These are phyloP conservation scores for Erynnis tages DNA, from an alignment of 2,888 invertebrate genomes.

Conservation along the genomic window DNA sequence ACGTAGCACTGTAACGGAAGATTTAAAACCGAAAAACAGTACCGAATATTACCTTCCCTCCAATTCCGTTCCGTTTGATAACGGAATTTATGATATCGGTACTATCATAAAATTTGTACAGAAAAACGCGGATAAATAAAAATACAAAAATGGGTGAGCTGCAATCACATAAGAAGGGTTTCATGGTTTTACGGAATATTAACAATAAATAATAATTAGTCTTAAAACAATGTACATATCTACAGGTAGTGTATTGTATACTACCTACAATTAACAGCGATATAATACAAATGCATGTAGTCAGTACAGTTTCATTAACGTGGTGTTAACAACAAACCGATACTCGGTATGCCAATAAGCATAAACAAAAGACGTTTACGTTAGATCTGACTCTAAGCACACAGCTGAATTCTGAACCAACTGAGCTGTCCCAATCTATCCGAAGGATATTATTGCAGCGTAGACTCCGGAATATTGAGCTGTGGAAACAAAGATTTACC, in stretches of 20 bases:
- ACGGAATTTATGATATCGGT: conserved; percentile 26
- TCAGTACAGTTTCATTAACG: conserved; percentile 42
- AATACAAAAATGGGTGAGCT: neutral
- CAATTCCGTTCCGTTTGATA: conserved; percentile 29
- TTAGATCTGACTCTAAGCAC: conserved; percentile 60
- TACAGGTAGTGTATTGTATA: no score
- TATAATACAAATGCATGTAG: conserved; percentile 29
- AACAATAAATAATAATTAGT: neutral
- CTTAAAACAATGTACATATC: conserved; percentile 5
- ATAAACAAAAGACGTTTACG: conserved; percentile 68
- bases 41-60: conserved; percentile 39
- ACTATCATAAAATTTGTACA: conserved; percentile 20
- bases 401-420: conserved; percentile 47
- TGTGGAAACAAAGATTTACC: neutral
- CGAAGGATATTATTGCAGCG: conserved; percentile 73
- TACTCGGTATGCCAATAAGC: conserved; percentile 49
- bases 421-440: conserved; percentile 67
- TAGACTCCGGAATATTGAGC: conserved; percentile 35
- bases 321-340: conserved; percentile 40
- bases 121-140: conserved; percentile 3
- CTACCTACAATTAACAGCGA: conserved; percentile 28
- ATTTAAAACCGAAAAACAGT: conserved; percentile 64
- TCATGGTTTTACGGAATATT: neutral
- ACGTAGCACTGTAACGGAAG: conserved; percentile 56
- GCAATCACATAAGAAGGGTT: neutral